Conservation (phyloP, 2,888 invertebrate species). For the Rotaria magnacalcarata region DNA sequence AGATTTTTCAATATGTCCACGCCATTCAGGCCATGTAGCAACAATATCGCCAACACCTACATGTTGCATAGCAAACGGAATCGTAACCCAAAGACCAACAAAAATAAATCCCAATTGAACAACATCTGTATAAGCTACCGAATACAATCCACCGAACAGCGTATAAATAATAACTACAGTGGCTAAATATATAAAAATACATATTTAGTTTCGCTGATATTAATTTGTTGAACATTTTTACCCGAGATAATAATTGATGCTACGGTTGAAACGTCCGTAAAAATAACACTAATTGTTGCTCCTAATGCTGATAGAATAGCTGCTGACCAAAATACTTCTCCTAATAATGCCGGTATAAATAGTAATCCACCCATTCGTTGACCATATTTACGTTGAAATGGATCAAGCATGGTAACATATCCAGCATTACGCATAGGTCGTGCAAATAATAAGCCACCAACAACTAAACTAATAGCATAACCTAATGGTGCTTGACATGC, state of each 20-base stretch:
- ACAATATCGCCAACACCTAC: constrained; percentile 66
- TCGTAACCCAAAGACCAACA: constrained; percentile 74
- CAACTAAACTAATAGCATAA: constrained; percentile 48
- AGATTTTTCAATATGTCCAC: constrained; percentile 6
- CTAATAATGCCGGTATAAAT: constrained; percentile 53
- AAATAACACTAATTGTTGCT: constrained; percentile 46
- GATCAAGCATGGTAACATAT: constrained; percentile 55
- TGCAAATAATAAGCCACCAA: constrained; percentile 52
- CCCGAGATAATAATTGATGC: constrained; percentile 12
- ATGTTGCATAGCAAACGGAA: constrained; percentile 84
- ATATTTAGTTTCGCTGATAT: constrained; percentile 49
- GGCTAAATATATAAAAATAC: constrained; percentile 51
- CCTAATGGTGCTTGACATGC: constrained; percentile 48
- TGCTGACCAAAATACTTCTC: constrained; percentile 55
- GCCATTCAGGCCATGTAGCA: constrained; percentile 18
- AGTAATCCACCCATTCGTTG: constrained; percentile 51
- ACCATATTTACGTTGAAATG: constrained; percentile 53
- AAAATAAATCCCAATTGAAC: constrained; percentile 51
- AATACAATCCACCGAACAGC: constrained; percentile 52
- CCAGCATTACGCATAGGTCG: constrained; percentile 51
- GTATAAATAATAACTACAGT: constrained; percentile 52
- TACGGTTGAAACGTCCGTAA: constrained; percentile 16
- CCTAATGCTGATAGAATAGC: constrained; percentile 54
- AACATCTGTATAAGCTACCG: constrained; percentile 53
- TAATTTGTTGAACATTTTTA: constrained; percentile 47